Base-by-base conservation (phyloP, 2,888 invertebrate genomes). In the Melanophora roralis region DNA sequence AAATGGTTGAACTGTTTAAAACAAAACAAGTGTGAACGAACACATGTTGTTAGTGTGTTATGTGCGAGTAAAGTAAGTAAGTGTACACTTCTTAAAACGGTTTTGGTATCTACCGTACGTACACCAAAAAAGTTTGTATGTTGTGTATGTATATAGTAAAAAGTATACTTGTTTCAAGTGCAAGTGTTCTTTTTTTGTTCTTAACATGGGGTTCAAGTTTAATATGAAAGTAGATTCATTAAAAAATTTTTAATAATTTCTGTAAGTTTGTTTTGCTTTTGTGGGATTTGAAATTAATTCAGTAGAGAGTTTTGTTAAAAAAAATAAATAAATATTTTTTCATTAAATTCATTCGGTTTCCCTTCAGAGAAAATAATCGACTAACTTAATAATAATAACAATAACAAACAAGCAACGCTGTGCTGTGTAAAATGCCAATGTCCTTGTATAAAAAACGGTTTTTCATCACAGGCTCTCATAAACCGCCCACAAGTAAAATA, bases 371-470 rank as follows among this genome's bases (percentile, higher is more conserved):
- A 27, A 3, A 6, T 6, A 3, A 6, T 3, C 27, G 27, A 6
- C 6, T 5, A 3, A 27, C 27, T 47, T 69, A 60, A 69, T 45
- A 47, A 19, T 51, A 55, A 23, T 38, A 62, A 53, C 71, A 43
- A 14, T 16, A 12, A 43, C 2, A 2, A 36, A 11, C 36, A 32
- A 27, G 2, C 32, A 7, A 2, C 16, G 55, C 34, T 57, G 57
- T 57, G 55, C 34, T 57, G 57, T 57, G 84, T 81, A 85, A 82
- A 84, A 87, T 88, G 88, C 85, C 89, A 89, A 89, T 89, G 88
- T 89, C 89, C 89, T 89, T 89, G 89, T 87, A 88, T 88, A 88
- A 88, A 89, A 89, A 89, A 89, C 89, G 86, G 89, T 89, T 89
- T 86, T 83, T 72, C 78, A 68, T 83, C 85, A 82, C 84, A 86